Evolutionary conservation across 30 jellyfish, hydroid and myxozoan species (phyloP), one percentile per base, ranked within the genome.

Genomic region (Hydra vulgaris): DNA sequence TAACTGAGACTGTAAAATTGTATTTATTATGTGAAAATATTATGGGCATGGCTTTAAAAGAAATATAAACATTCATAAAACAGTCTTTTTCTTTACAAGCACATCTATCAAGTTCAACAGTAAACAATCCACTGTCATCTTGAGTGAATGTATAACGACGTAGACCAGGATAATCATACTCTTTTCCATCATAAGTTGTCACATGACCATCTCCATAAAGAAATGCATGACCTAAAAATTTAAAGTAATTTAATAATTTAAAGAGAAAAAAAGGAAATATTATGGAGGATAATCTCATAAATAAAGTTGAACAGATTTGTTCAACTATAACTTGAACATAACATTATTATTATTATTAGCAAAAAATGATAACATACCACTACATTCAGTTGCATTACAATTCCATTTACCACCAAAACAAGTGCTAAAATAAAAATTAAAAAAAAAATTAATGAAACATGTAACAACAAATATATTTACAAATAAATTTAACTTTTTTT

Each of bases 121-220:
- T 21, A 26, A 80, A 80, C 26, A 21, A 27, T 21, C 25, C 72
- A 16, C 19, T 70, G 8, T 18, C 83, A 74, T 82, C 89, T 66
- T 80, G 66, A 0, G 96, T 53, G 71, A 89, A 89, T 18, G 86
- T 76, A 40, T 81, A 81, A 15, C 96, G 4, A 66, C 96, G 82
- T 26, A 26, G 78, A 21, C 96, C 89, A 76, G 91, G 90, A 71
- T 78, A 81, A 23, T 72, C 56, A 72, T 74, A 89, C 18, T 66
- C 74, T 27, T 76, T 84, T 19, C 96, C 97, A 76, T 89, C 97
- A 78, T 79, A 89, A 25, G 97, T 89, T 0, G 72, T 78, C 25
- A 52, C 61, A 74, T 78, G 78, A 12, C 95, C 92, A 61, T 80
- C 66, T n/a, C 97, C 97, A 40, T 94, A 70, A 27, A 84, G 72